Evolutionary conservation across 2,113 vertebrate genomes (phyloP), one percentile per base, ranked within the genome.

Genomic region (Pipra filicauda): DNA sequence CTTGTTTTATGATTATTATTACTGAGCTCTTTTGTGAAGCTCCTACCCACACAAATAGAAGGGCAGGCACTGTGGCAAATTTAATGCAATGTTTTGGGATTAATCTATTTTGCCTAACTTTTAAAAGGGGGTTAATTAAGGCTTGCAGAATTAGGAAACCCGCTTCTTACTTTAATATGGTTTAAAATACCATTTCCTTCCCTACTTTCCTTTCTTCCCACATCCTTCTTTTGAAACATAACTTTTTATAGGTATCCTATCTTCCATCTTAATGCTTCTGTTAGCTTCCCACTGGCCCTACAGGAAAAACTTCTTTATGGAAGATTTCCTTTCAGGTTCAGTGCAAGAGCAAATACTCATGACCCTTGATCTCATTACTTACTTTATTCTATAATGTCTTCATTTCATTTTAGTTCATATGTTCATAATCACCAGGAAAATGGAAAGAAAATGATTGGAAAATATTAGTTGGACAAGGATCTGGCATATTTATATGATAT

Each of bases 151-250:
- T 93, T 94, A 95, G 88, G 90, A 95, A 95, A 84, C 70, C 52
- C 49, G 2, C 54, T 92, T 46, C 61, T 95, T 86, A n/a, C 58
- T 91, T 89, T 87, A 92, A 91, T 85, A 95, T 43, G 88, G 76
- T 91, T 92, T 94, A 37, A 93, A 49, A 96, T 41, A 43, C 89
- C 66, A 9, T 97, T 98, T 98, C 97, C 97, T 97, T 91, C 91
- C 86, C 92, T 72, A 3, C 49, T 91, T 94, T 57, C 76, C 26
- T 86, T 93, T 91, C 85, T 96, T 93, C 91, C 93, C 95, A 96
- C 90, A 96, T 93, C 83, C 93, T 96, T 96, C 90, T 95, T 88
- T 92, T 78, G 91, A 93, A 84, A 96, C 54, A 65, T 58, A 72
- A 96, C 70, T 96, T 96, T 95, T 97, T 95, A 91, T 93, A 82